phyloP scores from a whole-genome alignment of 2,113 vertebrate genomes.

The Hylia prasina region DNA sequence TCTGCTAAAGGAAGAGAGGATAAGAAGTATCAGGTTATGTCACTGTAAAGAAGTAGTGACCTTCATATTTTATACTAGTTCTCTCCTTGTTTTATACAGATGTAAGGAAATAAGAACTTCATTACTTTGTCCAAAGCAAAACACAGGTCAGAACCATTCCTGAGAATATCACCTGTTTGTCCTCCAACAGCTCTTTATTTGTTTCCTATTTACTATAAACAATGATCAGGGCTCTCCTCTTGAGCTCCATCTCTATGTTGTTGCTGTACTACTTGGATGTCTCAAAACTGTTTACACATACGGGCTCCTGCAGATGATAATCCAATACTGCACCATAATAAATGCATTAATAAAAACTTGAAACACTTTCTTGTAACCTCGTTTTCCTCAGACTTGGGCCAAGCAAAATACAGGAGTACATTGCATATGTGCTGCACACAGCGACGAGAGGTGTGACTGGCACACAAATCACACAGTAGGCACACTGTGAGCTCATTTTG shows the following conservation, averaged over 20 bases:
- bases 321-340: background rate
- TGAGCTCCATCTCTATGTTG: background rate
- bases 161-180: background rate
- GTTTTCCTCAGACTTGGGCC: background rate
- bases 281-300: background rate
- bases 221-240: background rate
- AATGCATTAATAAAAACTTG: background rate
- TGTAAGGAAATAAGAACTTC: background rate
- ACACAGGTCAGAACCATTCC: background rate
- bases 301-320: background rate
- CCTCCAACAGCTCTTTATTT: background rate
- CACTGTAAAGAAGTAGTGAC: background rate
- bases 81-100: background rate
- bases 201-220: background rate
- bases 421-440: background rate
- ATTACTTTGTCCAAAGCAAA: background rate
- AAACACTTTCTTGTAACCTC: background rate
- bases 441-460: background rate
- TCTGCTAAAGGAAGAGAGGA: background rate
- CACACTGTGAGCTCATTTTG: background rate
- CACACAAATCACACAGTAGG: background rate
- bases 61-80: background rate
- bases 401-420: background rate
- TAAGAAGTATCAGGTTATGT: background rate
- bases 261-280: background rate